Percentiles rank a stretch among this genome's conserved stretches.
These are phyloP conservation scores for Cheumatopsyche charites DNA, from an alignment of 1,140 invertebrate genomes.

Conservation along the genomic window DNA sequence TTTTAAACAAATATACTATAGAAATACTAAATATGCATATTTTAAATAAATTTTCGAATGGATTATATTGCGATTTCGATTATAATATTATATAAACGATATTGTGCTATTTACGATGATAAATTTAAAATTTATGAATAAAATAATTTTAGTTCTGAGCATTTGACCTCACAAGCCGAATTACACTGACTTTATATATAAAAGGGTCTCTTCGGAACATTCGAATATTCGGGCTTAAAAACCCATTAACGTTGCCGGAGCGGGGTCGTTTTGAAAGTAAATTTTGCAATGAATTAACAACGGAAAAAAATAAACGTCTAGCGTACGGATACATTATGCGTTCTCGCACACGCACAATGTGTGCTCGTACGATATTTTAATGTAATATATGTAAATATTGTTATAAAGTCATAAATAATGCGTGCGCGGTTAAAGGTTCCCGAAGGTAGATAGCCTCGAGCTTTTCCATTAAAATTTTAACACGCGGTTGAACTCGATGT, in stretches of 20 bases:
- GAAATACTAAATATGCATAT: no score
- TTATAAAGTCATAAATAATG: conserved; percentile 23
- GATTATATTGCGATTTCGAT: no score
- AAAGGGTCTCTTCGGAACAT: no score
- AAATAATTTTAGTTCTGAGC: no score
- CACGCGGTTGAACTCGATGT: neutral
- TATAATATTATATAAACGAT: no score
- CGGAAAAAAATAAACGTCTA: no score
- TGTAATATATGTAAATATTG: conserved; percentile 1
- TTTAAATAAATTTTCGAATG: no score
- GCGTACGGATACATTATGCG: neutral
- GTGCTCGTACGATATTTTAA: neutral
- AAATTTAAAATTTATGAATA: no score
- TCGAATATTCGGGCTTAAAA: neutral
- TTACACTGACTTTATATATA: no score
- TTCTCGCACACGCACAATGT: neutral
- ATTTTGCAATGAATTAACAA: conserved; percentile 1
- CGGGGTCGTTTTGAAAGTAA: neutral
- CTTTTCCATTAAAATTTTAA: conserved; percentile 26
- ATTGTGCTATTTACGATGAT: no score
- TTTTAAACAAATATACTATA: no score
- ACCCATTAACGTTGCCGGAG: neutral
- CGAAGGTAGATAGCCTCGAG: neutral
- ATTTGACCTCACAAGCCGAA: no score
- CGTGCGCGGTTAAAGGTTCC: conserved; percentile 11